Base-by-base conservation (phyloP, 2,113 vertebrate species). In the Malurus cyaneus region DNA sequence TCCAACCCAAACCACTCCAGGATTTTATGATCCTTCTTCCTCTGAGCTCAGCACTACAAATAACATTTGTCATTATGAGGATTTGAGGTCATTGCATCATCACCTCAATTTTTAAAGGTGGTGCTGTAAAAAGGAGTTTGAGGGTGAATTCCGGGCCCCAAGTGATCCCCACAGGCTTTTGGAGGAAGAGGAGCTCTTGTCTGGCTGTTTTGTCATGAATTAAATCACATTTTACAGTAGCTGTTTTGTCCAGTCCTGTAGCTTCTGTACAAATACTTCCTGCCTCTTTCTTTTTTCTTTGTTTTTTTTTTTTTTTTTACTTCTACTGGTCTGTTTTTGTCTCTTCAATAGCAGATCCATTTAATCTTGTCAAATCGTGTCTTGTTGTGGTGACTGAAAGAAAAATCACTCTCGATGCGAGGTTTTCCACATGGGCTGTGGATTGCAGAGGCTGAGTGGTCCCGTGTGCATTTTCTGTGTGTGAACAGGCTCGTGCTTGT, bases 311-410 rank as follows among this genome's bases (percentile, higher is more conserved):
- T 32, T 44, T 61, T 73, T 62, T 73, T 9, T 4, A 34, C 31
- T 93, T 88, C 61, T 73, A 0, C 80, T 85, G 73, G 9, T 91
- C 79, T 54, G 46, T 2, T 96, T 84, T 79, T 76, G 53, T 81
- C 71, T 66, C 0, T 89, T 84, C 72, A 34, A 59, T 76, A 82
- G 84, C 71, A 65, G 88, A 80, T 91, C 72, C 67, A 50, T 77
- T 94, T 85, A 93, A 82, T 88, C 91, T 93, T 94, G 91, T 90
- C 86, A 56, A 59, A 77, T 31, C 2, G 1, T 88, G 67, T 94
- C 79, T 8, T 53, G 28, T 80, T 69, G 66, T n/a, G 65, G 73
- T 89, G 49, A 59, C 57, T 67, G 86, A 31, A 47, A 17, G 56
- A 46, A 47, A 24, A 88, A 61, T 17, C 78, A 4, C 44, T 78